A percentile compares a stretch with the other conserved stretches of the same genome.
Conservation (phyloP, 2,113 vertebrate species). For the Oncorhynchus keta region DNA sequence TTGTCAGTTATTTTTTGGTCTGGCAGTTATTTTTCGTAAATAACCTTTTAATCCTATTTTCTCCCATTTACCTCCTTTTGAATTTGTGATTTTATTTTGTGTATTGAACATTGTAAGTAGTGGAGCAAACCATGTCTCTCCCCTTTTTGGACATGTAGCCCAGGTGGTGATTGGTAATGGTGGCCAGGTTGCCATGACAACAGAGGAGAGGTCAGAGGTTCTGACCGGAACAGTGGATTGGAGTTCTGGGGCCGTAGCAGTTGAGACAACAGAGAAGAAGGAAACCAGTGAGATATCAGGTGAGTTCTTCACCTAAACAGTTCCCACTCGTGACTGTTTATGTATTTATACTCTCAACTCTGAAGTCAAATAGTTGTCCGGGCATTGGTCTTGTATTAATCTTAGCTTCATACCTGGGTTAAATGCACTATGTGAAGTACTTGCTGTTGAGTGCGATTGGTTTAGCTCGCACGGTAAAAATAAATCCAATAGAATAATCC, state of each 20-base stretch:
- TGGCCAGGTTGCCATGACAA: conserved; percentile 70
- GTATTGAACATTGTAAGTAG: not conserved
- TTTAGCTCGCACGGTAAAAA: too few species aligned
- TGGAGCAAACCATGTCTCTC: not conserved
- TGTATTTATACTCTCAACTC: not conserved
- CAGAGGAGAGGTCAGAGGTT: conserved; percentile 79
- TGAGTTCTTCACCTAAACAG: conserved; percentile 47
- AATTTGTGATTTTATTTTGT: not conserved
- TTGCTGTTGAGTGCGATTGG: too few species aligned
- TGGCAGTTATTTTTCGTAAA: not conserved
- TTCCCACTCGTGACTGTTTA: not conserved
- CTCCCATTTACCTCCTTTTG: too few species aligned
- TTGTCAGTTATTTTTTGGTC: not conserved
- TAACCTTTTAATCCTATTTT: too few species aligned
- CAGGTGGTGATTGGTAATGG: conserved; percentile 84
- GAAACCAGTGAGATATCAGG: conserved; percentile 89
- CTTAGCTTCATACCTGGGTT: too few species aligned
- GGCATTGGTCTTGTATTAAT: too few species aligned
- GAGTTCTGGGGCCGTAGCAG: conserved; percentile 53
- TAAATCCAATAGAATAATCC: too few species aligned
- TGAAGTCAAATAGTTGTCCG: too few species aligned
- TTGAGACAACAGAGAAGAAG: conserved; percentile 77
- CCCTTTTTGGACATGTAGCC: conserved; percentile 66
- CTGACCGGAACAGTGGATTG: conserved; percentile 73
- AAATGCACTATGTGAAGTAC: too few species aligned